Conservation (phyloP, 2,113 vertebrate genomes). For the Xenopus borealis region DNA sequence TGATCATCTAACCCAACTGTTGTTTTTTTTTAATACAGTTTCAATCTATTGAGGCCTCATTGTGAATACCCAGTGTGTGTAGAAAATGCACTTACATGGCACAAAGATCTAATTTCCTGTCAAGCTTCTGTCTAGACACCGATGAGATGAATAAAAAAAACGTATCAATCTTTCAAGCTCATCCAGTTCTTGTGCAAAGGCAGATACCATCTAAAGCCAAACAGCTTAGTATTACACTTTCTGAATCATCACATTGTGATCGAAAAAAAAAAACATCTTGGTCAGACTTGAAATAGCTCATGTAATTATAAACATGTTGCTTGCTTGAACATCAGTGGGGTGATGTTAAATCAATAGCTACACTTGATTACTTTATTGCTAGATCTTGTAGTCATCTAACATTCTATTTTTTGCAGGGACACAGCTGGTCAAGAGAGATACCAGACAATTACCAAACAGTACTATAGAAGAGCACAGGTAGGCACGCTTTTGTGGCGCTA, state of each 20-base stretch:
- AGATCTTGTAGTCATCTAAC: conserved; percentile 28
- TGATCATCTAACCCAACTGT: neutral
- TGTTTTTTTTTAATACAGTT: neutral
- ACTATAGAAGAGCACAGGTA: conserved; percentile 96
- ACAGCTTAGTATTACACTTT: conserved; percentile 15
- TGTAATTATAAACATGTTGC: conserved; percentile 24
- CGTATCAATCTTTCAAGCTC: conserved; percentile 9
- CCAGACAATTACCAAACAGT: conserved; percentile 98
- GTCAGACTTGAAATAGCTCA: neutral
- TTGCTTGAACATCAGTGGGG: neutral
- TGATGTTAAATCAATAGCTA: conserved; percentile 2
- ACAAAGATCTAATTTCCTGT: neutral
- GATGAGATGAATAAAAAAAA: conserved; percentile 8
- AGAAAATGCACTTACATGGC: neutral
- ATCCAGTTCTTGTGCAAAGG: conserved; percentile 2
- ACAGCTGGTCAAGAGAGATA: conserved; percentile 96
- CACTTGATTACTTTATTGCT: neutral
- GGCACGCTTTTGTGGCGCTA: neutral
- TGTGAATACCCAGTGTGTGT: neutral
- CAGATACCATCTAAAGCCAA: neutral
- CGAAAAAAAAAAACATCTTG: neutral
- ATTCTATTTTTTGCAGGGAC: conserved; percentile 74
- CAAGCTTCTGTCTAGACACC: conserved; percentile 17
- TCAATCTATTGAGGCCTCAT: neutral
- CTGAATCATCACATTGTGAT: conserved; percentile 21